Evolutionary conservation across 2,797 vertebrate species (phyloP).

Genomic region (Scomberomorus guttatus): DNA sequence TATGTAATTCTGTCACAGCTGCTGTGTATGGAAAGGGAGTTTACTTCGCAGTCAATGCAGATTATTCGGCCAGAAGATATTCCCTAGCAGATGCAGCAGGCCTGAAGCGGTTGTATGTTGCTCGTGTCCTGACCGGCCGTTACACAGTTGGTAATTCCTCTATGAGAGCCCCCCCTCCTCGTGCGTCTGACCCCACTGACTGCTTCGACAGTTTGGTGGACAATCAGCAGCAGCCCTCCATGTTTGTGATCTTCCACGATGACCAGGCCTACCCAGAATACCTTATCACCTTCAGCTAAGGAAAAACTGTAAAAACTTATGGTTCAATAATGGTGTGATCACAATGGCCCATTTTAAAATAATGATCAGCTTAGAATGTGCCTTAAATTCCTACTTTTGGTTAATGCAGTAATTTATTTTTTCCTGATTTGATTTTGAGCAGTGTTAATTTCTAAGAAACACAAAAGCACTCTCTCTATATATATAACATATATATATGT

Average conservation of each 20-base stretch:
- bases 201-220: slow-evolving; percentile 79
- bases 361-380: background rate
- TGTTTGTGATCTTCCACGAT: slow-evolving; percentile 82
- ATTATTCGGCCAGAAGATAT: slow-evolving; percentile 44
- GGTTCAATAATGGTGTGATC: background rate
- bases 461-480: background rate
- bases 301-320: too few species aligned
- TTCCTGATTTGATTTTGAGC: background rate
- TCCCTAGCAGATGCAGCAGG: slow-evolving; percentile 43
- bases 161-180: slow-evolving; percentile 59
- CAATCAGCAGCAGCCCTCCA: slow-evolving; percentile 59
- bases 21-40: slow-evolving; percentile 61
- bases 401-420: background rate
- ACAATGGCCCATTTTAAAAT: background rate
- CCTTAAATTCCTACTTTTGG: background rate
- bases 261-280: slow-evolving; percentile 83
- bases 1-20: slow-evolving; percentile 50
- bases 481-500: background rate
- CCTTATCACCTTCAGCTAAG: slow-evolving; percentile 76
- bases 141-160: slow-evolving; percentile 20
- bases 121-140: slow-evolving; percentile 75
- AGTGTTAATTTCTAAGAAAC: background rate
- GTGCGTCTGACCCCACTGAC: slow-evolving; percentile 63
- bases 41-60: slow-evolving; percentile 78
- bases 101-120: slow-evolving; percentile 70